Conservation (phyloP, 2,888 invertebrate genomes). For the Orgyia antiqua region DNA sequence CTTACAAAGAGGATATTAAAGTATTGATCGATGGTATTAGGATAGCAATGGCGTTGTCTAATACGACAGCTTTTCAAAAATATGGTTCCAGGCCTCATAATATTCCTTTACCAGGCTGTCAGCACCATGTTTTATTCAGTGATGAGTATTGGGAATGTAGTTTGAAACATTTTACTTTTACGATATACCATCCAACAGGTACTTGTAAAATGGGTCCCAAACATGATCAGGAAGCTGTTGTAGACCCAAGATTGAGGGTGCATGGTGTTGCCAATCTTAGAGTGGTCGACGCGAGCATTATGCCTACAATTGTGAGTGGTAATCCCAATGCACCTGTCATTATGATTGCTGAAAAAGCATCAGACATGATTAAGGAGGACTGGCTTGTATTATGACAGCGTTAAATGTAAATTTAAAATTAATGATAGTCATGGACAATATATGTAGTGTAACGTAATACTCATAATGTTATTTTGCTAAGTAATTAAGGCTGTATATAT, state of each 20-base stretch:
- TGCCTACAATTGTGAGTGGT: constrained; percentile 93
- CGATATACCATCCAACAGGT: constrained; percentile 91
- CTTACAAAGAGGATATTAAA: constrained; percentile 88
- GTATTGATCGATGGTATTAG: constrained; percentile 90
- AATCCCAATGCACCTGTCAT: constrained; percentile 94
- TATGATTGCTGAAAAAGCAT: constrained; percentile 94
- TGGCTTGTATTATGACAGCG: constrained; percentile 81
- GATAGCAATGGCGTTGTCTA: constrained; percentile 88
- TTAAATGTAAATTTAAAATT: constrained; percentile 20
- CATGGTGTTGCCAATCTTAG: constrained; percentile 87
- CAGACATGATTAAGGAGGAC: constrained; percentile 93
- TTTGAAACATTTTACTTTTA: constrained; percentile 87
- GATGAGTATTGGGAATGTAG: constrained; percentile 94
- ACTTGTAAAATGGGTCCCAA: constrained; percentile 93
- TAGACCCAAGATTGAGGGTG: constrained; percentile 86
- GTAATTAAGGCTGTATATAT: constrained; percentile 25
- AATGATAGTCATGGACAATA: constrained; percentile 20
- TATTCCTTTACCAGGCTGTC: constrained; percentile 90
- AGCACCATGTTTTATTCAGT: constrained; percentile 82
- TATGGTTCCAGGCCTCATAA: constrained; percentile 88
- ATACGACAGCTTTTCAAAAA: constrained; percentile 87
- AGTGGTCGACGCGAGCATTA: constrained; percentile 91
- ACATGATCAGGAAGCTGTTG: constrained; percentile 86
- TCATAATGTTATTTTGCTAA: constrained; percentile 17
- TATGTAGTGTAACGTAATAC: constrained; percentile 10